Base-by-base conservation (phyloP, 2,797 vertebrate genomes). In the Crypturellus tataupa region DNA sequence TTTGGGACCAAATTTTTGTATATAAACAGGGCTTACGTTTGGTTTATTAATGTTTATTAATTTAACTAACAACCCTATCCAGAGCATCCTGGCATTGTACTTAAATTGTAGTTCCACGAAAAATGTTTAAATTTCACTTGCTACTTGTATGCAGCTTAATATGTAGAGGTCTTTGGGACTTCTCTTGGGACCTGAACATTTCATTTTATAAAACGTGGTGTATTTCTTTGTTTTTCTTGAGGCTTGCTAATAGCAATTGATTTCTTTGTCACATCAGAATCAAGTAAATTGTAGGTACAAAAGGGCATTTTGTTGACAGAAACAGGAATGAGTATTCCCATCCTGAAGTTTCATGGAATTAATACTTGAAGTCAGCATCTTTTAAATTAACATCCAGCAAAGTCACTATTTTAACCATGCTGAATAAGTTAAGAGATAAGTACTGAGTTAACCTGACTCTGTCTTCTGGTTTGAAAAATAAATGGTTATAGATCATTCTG, bases 401-500 rank as follows among this genome's bases (percentile, higher is more conserved):
- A 80, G 21, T 77, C 0, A n/a, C 16, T 55, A 6, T 55, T 58
- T 65, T 85, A 24, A 49, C 24, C 19, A 77, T 64, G 16, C 71
- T 82, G 29, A 68, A 12, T 55, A 46, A 78, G 79, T n/a, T 0
- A 1, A 49, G 79, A 49, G 11, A 31, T 58, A 69, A 37, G 60
- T 56, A 4, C 13, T 60, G 17, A 68, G 9, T 69, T 33, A 53
- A 51, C 8, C 9, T 92, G 49, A 12, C 39, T 85, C 62, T 78
- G 71, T 55, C n/a, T 72, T 83, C 4, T 7, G 42, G 37, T 78
- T 51, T 4, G 76, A 27, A 85, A 63, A 9, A 46, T n/a, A 53
- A 6, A 0, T 0, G 0, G 19, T 29, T 71, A 10, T 58, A 59
- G 25, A 10, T 71, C 4, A 1, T 78, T 85, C 8, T 78, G 14